Evolutionary conservation across 1,140 invertebrate genomes (phyloP), one percentile per base, ranked within the genome.

Genomic region (Artemia franciscana): DNA sequence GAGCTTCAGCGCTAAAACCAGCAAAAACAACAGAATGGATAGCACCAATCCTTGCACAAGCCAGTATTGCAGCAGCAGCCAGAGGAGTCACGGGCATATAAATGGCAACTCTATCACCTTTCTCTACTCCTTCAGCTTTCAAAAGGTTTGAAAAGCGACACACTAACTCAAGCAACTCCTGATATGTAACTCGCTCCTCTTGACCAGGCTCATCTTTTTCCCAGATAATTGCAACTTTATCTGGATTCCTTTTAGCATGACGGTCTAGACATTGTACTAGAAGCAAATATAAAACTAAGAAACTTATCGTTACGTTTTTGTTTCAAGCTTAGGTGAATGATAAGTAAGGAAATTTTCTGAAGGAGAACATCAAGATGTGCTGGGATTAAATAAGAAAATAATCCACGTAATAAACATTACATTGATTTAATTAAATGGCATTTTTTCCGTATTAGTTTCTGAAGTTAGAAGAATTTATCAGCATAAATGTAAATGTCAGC

Each of bases 11-110:
- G 66, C 75, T 78, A 67, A 81, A 81, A 5, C 80, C 79, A 51
- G 77, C 80, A 70, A 81, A 82, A 15, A 80, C 74, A 7, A 80
- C 76, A 59, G 71, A 75, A 67, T 80, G 78, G 23, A 79, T 70
- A 26, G 78, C 77, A 24, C 62, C 78, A 59, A 78, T 77, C 15
- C 77, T 66, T n/a, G 75, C 71, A 70, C 77, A 78, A 0, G 77
- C 77, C 39, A 78, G 67, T 75, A 78, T 78, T 23, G 74, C 67
- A 2, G 72, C 73, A 1, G 76, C 71, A 2, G 74, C 71, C n/a
- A 72, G 63, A 2, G 75, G 75, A 18, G 71, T 70, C 30, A 69
- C 70, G 0, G 77, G 76, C 60, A 78, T 68, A 65, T 78, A 78
- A 24, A 78, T 71, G n/a, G 71, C 71, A 24, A 78, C 76, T 59